phyloP scores from a whole-genome alignment of 1,140 invertebrate species.

The Cyclargus thomasi region DNA sequence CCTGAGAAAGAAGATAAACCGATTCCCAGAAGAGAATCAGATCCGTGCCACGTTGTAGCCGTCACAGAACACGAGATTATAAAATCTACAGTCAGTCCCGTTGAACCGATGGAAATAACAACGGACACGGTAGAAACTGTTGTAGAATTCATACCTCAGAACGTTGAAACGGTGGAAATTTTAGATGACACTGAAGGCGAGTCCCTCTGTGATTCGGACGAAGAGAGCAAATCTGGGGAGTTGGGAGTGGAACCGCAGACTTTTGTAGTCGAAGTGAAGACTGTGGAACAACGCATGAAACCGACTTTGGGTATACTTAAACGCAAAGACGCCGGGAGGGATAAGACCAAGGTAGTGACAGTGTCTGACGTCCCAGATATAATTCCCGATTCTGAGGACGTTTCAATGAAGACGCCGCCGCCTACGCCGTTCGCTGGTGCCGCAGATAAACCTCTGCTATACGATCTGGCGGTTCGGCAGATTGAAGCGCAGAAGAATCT shows the following conservation, averaged over 20 bases:
- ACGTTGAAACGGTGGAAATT: slow-evolving; percentile 50
- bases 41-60: slow-evolving; percentile 75
- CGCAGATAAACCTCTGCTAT: slow-evolving; percentile 34
- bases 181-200: slow-evolving; percentile 78
- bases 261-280: slow-evolving; percentile 60
- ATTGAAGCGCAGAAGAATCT: slow-evolving; percentile 32
- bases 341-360: slow-evolving; percentile 36
- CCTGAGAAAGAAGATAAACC: slow-evolving; percentile 17
- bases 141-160: slow-evolving; percentile 53
- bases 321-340: slow-evolving; percentile 36
- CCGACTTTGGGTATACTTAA: slow-evolving; percentile 65
- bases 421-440: slow-evolving; percentile 37
- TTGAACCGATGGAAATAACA: slow-evolving; percentile 49
- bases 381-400: slow-evolving; percentile 38
- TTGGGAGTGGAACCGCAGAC: slow-evolving; percentile 59
- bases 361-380: slow-evolving; percentile 43
- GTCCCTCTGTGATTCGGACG: slow-evolving; percentile 73
- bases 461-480: slow-evolving; percentile 34
- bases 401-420: slow-evolving; percentile 37
- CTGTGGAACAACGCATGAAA: slow-evolving; percentile 52
- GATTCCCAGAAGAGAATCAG: slow-evolving; percentile 24
- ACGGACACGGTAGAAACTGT: slow-evolving; percentile 47
- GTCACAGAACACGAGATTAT: slow-evolving; percentile 75
- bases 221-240: slow-evolving; percentile 51
- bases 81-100: slow-evolving; percentile 74